phyloP scores from a whole-genome alignment of 2,113 vertebrate genomes.

The Myodes glareolus region DNA sequence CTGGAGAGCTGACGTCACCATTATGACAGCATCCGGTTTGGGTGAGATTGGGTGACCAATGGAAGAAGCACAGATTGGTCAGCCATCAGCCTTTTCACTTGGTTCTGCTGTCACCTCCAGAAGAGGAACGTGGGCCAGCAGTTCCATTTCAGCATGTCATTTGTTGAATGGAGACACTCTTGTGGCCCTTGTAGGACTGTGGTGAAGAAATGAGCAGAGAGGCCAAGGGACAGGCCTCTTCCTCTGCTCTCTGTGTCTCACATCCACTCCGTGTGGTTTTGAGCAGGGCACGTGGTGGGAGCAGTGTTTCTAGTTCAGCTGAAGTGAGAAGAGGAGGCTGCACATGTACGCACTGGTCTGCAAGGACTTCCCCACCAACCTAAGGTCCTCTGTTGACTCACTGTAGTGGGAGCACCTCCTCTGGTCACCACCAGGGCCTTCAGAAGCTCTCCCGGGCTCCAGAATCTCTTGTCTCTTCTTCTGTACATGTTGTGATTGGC shows the following conservation, averaged over 20 bases:
- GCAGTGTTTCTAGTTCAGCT: neutral
- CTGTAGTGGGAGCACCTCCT: neutral
- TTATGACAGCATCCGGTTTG: rapidly evolving
- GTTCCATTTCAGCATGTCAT: neutral
- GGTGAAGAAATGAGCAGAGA: neutral
- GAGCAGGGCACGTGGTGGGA: neutral
- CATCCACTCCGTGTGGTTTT: rapidly evolving
- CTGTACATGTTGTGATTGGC: neutral
- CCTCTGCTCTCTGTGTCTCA: neutral
- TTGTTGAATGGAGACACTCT: neutral
- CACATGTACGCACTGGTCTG: too few species aligned
- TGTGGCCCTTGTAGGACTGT: neutral
- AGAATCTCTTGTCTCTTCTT: slow-evolving; percentile 13
- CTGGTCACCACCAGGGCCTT: neutral
- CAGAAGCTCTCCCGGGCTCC: neutral
- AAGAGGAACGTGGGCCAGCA: neutral
- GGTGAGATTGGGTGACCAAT: too few species aligned
- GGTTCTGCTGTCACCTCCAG: neutral
- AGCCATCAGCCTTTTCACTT: neutral
- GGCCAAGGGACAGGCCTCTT: neutral
- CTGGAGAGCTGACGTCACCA: rapidly evolving
- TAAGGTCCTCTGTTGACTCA: neutral
- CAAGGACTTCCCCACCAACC: neutral
- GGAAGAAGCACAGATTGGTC: neutral
- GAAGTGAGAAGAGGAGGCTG: neutral